Conservation (phyloP, 2,888 invertebrate species). For the Dryococelus australis region DNA sequence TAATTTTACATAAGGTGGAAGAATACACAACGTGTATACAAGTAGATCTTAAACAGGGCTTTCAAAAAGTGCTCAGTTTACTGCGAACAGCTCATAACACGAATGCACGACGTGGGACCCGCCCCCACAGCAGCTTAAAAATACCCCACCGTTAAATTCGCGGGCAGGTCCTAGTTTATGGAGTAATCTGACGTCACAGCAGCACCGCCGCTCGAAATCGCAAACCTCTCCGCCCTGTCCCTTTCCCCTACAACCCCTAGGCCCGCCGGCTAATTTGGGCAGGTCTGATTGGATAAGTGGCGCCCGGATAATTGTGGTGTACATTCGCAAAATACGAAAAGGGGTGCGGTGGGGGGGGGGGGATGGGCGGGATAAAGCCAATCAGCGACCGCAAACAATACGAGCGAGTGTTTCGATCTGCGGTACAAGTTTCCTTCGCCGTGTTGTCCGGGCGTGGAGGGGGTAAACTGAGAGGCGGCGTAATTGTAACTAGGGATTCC, state of each 20-base stretch:
- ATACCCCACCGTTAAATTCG: not conserved
- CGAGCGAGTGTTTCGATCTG: not conserved
- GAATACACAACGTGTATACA: too few relatives aligned
- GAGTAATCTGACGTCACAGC: not conserved
- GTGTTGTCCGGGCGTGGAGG: not conserved
- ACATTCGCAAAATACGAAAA: not conserved
- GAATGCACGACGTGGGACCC: too few relatives aligned
- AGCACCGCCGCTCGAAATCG: not conserved
- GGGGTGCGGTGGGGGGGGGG: not conserved
- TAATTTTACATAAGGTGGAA: too few relatives aligned
- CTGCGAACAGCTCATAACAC: too few relatives aligned
- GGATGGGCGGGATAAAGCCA: not conserved
- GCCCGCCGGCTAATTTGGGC: not conserved
- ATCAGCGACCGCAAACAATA: constrained; percentile 16
- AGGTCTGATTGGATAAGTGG: not conserved
- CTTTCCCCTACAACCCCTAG: not conserved
- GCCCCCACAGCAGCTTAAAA: not conserved
- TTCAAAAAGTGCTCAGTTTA: too few relatives aligned
- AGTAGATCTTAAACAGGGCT: too few relatives aligned
- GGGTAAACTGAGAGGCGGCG: not conserved
- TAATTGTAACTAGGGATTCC: not conserved
- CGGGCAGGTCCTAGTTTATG: not conserved
- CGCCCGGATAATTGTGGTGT: not conserved
- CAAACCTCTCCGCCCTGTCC: not conserved
- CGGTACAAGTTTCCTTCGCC: not conserved